phyloP scores from a whole-genome alignment of 2,113 vertebrate species.

The Triplophysa dalaica region DNA sequence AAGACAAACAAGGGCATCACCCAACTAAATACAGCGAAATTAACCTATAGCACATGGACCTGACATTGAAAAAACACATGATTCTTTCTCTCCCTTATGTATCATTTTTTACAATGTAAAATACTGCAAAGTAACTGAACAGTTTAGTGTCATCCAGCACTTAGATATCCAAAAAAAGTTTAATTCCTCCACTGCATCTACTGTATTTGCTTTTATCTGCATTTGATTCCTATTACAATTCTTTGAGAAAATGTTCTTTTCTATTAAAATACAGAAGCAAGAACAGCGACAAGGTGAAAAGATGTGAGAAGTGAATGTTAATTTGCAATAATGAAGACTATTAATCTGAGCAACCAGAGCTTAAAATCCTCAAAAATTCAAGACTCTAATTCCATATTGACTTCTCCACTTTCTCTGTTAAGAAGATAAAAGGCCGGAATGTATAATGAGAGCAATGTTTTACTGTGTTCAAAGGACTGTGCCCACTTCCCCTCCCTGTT shows the following conservation, averaged over 20 bases:
- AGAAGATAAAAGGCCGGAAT: constrained; percentile 43
- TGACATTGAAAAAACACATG: constrained; percentile 7
- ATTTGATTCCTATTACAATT: background rate
- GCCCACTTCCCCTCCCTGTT: constrained; percentile 11
- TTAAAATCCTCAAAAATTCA: constrained; percentile 48
- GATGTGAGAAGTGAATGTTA: constrained; percentile 13
- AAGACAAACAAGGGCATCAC: constrained; percentile 25
- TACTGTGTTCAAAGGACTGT: constrained; percentile 4
- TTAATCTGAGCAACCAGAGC: constrained; percentile 14
- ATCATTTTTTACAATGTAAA: background rate
- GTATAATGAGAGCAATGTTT: constrained; percentile 16
- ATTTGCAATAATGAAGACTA: constrained; percentile 35
- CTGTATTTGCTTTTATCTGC: background rate
- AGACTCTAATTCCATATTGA: constrained; percentile 47
- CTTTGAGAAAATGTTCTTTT: constrained; percentile 2
- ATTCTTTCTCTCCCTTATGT: background rate
- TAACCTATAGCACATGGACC: background rate
- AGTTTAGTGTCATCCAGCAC: no score
- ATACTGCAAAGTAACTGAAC: background rate
- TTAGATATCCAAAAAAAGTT: no score
- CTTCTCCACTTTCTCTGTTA: constrained; percentile 40
- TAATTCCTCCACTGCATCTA: background rate
- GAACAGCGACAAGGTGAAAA: background rate
- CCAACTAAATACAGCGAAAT: background rate
- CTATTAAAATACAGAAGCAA: background rate